These are phyloP conservation scores for Chloebia gouldiae DNA, from an alignment of 2,113 vertebrate genomes.

Conservation along the genomic window DNA sequence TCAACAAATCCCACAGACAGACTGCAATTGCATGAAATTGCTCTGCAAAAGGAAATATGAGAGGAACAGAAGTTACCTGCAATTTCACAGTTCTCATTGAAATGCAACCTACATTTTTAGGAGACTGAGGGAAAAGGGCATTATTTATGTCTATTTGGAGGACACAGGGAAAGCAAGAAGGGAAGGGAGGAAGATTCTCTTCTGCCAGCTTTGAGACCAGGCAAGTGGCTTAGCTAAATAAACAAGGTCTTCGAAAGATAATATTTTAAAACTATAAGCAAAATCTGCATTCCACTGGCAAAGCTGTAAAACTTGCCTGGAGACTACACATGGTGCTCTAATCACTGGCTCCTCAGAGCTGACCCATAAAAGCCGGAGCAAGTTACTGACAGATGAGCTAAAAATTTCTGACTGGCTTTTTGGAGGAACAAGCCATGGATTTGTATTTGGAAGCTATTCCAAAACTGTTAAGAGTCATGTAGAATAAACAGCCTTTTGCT, in stretches of 20 bases:
- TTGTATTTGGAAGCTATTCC: not conserved
- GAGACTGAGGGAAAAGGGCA: not conserved
- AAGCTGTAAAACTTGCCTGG: not conserved
- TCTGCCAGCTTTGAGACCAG: not conserved
- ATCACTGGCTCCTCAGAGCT: conserved; percentile 6
- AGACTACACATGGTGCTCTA: not conserved
- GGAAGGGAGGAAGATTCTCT: not conserved
- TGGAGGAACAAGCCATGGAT: conserved; percentile 10
- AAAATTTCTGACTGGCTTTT: conserved; percentile 7
- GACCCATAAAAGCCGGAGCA: not conserved
- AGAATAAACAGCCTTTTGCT: conserved; percentile 41
- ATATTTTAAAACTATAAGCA: not conserved
- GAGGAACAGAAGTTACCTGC: not conserved
- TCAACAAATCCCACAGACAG: not conserved
- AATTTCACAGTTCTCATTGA: not conserved
- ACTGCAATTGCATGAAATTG: not conserved
- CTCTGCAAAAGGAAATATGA: not conserved
- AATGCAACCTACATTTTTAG: not conserved
- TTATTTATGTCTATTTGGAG: not conserved
- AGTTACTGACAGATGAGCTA: not conserved
- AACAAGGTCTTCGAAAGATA: not conserved
- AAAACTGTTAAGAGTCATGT: not conserved
- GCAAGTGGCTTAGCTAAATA: not conserved
- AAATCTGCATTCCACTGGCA: not conserved
- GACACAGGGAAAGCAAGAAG: not conserved